These are phyloP conservation scores for Strigops habroptila DNA, from an alignment of 2,113 vertebrate genomes.

Conservation along the genomic window DNA sequence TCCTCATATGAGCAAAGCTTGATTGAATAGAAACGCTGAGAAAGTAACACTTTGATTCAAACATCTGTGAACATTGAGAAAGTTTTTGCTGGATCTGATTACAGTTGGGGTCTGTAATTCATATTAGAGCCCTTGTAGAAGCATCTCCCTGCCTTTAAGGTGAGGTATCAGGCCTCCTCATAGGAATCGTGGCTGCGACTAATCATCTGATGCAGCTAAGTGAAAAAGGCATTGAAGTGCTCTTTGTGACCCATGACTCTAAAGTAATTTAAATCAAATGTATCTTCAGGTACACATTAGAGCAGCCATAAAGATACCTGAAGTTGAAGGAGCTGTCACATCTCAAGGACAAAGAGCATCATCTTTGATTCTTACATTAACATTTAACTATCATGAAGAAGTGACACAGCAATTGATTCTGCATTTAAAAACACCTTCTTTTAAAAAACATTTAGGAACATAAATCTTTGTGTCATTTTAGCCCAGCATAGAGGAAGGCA, in stretches of 20 bases:
- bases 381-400: not conserved
- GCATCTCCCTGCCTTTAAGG: not conserved
- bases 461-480: not conserved
- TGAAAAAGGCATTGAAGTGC: not conserved
- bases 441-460: not conserved
- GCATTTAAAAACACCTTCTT: not conserved
- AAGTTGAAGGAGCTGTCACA: not conserved
- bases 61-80: not conserved
- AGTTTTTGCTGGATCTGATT: not conserved
- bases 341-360: slow-evolving; percentile 2
- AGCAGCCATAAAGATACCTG: not conserved
- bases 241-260: slow-evolving; percentile 10
- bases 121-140: not conserved
- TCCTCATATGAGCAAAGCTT: not conserved
- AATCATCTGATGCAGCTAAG: not conserved
- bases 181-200: not conserved
- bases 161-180: not conserved
- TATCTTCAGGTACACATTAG: not conserved
- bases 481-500: not conserved
- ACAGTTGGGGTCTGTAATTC: not conserved
- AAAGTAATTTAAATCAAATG: slow-evolving; percentile 30
- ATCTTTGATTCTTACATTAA: not conserved
- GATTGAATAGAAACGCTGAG: not conserved
- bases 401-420: not conserved
- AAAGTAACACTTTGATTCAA: not conserved